A percentile compares a stretch with the other conserved stretches of the same genome.
These are phyloP conservation scores for Phalera bucephala DNA, from an alignment of 2,888 invertebrate species.

Conservation along the genomic window DNA sequence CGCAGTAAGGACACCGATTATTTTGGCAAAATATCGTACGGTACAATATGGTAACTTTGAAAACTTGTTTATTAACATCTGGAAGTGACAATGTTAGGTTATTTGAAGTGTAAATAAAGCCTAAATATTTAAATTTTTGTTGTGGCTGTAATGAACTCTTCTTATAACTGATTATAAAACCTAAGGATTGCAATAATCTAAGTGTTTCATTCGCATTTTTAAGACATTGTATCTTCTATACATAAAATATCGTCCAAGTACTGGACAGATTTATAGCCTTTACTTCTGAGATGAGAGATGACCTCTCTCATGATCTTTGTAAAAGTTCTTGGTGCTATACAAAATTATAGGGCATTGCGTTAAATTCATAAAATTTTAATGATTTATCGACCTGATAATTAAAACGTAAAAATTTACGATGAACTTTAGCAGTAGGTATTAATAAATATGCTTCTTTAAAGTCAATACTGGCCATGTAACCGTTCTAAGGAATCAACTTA, in stretches of 20 bases:
- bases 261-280: no score
- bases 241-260: slow-evolving; percentile 15
- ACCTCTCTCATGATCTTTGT: no score
- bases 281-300: slow-evolving; percentile 4
- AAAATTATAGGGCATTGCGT: no score
- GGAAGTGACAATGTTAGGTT: slow-evolving; percentile 2
- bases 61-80: not conserved
- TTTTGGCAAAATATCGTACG: slow-evolving; percentile 3
- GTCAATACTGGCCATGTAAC: not conserved
- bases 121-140: slow-evolving; percentile 8
- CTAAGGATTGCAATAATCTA: no score
- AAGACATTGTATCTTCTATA: slow-evolving; percentile 4
- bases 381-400: slow-evolving; percentile 1
- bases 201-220: no score
- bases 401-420: slow-evolving; percentile 20
- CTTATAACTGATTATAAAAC: slow-evolving; percentile 6
- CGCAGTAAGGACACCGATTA: slow-evolving; percentile 3
- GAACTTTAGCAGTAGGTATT: not conserved
- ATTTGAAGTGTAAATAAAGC: slow-evolving; percentile 8
- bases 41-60: slow-evolving; percentile 1
- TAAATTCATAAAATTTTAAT: no score
- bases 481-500: not conserved
- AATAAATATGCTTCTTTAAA: slow-evolving; percentile 1
- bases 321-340: slow-evolving; percentile 15
- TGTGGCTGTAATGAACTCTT: slow-evolving; percentile 1